A percentile compares a stretch with the other conserved stretches of the same genome.
Conservation (phyloP, 53 echinoderm and acorn worm species). For the Astropecten irregularis region DNA sequence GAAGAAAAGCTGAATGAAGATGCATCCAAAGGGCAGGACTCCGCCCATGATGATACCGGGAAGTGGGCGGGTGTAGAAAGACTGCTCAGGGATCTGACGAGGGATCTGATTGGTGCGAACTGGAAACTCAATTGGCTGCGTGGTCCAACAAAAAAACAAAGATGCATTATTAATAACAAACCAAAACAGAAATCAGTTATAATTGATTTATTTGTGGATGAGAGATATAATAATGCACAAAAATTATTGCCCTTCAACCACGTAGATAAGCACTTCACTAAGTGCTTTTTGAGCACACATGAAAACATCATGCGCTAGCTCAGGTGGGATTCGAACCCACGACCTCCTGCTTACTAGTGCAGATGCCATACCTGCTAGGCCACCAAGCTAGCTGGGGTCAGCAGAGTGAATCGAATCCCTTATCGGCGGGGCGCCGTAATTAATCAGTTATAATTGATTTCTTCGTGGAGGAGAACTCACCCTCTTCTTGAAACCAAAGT, state of each 20-base stretch:
- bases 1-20: conserved; percentile 98
- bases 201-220: not conserved
- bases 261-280: too few relatives aligned
- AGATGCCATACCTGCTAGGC: too few relatives aligned
- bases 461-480: conserved; percentile 59
- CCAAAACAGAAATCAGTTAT: not conserved
- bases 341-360: too few relatives aligned
- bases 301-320: too few relatives aligned
- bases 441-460: too few relatives aligned
- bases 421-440: too few relatives aligned
- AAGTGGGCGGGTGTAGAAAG: conserved; percentile 90
- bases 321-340: too few relatives aligned
- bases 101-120: conserved; percentile 97
- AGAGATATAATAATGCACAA: not conserved
- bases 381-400: too few relatives aligned
- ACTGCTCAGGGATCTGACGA: conserved; percentile 96
- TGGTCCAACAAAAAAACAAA: conserved; percentile 11
- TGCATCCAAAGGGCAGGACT: conserved; percentile 91
- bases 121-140: conserved; percentile 93
- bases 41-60: conserved; percentile 96
- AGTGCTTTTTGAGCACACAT: too few relatives aligned
- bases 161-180: too few relatives aligned
- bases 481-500: conserved; percentile 97
- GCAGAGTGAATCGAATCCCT: too few relatives aligned
- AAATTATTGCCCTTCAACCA: not conserved